Percentiles rank a stretch among this genome's conserved stretches.
phyloP scores from a whole-genome alignment of 2,888 invertebrate species.

The Maniola hyperantus region DNA sequence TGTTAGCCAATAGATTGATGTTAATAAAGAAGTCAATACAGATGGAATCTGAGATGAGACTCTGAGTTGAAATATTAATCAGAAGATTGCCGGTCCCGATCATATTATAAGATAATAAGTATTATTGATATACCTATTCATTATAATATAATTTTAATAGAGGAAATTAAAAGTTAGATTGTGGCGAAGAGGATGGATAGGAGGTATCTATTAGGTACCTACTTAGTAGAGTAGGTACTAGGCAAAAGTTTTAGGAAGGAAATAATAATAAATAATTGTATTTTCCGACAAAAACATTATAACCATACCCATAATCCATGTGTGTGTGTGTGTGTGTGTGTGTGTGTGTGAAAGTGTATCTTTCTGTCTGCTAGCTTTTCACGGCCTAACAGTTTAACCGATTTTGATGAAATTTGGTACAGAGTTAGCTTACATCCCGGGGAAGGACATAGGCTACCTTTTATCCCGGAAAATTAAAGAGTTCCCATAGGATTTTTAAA shows the following conservation, averaged over 20 bases:
- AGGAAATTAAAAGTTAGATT: not conserved
- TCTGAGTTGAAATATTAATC: slow-evolving; percentile 17
- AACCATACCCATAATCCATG: too few species aligned
- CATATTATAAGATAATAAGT: not conserved
- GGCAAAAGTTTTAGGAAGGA: not conserved
- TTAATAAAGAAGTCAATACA: slow-evolving; percentile 8
- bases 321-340: too few species aligned
- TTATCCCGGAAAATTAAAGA: too few species aligned
- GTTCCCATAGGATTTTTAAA: too few species aligned
- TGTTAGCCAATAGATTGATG: slow-evolving; percentile 13
- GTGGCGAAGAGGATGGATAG: not conserved
- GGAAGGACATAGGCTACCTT: too few species aligned
- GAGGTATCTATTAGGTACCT: too few species aligned
- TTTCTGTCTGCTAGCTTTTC: too few species aligned
- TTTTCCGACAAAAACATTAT: too few species aligned
- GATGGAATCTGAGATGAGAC: slow-evolving; percentile 3
- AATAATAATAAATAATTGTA: not conserved
- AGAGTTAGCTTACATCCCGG: too few species aligned
- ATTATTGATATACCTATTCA: not conserved
- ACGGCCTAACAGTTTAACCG: too few species aligned
- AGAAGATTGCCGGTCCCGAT: slow-evolving; percentile 15
- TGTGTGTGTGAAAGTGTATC: too few species aligned
- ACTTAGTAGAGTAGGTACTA: not conserved
- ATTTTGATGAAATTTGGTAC: too few species aligned
- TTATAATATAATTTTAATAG: not conserved